phyloP scores from a whole-genome alignment of 2,888 invertebrate species.

The Sphinx pinastri region DNA sequence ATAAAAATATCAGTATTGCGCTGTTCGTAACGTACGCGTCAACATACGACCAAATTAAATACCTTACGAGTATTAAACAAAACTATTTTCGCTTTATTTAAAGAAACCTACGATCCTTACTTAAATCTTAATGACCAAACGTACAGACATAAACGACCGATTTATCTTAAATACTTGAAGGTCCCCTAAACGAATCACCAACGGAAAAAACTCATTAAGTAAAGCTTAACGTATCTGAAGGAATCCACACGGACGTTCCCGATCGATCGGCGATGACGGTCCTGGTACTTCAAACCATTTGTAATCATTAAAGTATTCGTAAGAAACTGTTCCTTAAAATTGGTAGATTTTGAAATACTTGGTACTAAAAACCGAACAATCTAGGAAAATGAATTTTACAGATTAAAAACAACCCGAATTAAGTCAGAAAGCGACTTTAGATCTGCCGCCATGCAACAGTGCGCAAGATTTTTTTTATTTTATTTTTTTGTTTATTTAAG shows the following conservation, averaged over 20 bases:
- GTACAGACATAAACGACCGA: constrained; percentile 32
- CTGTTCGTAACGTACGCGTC: no score
- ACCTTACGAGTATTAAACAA: neutral
- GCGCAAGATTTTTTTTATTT: no score
- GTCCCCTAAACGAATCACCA: constrained; percentile 15
- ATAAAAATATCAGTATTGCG: no score
- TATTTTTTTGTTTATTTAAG: no score
- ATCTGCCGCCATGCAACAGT: no score
- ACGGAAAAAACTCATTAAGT: constrained; percentile 62
- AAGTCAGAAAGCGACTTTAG: no score
- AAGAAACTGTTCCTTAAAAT: no score
- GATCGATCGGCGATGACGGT: constrained; percentile 64
- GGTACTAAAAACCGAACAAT: no score
- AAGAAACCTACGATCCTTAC: constrained; percentile 11
- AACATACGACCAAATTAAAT: neutral
- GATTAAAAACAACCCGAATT: no score
- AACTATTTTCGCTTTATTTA: neutral
- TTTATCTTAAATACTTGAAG: constrained; percentile 38
- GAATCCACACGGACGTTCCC: constrained; percentile 53
- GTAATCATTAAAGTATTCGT: no score
- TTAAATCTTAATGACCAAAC: constrained; percentile 25
- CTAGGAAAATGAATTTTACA: no score
- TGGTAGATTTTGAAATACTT: no score
- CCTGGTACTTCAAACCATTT: constrained; percentile 41
- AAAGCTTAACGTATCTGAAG: constrained; percentile 54